Percentiles rank a stretch among this genome's conserved stretches.
Evolutionary conservation across 1,140 invertebrate species (phyloP).

Genomic region (Drosophila sp.): DNA sequence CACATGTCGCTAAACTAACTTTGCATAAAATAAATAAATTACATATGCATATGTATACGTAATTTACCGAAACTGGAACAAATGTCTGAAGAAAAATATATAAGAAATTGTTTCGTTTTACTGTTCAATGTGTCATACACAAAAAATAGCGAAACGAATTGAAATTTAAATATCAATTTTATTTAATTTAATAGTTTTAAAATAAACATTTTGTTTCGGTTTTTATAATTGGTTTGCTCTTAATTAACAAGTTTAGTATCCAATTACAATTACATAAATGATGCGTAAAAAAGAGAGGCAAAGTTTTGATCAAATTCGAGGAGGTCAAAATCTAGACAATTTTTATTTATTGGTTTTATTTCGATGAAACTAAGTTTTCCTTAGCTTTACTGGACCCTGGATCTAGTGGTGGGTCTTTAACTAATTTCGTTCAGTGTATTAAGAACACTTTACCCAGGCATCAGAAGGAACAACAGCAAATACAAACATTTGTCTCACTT

Average conservation of each 20-base stretch:
- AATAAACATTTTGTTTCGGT: no score
- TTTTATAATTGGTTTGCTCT: no score
- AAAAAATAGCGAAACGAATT: background rate
- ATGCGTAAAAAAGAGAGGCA: no score
- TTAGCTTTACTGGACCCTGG: no score
- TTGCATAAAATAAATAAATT: no score
- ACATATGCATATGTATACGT: background rate
- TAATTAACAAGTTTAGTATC: no score
- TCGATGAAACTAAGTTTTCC: no score
- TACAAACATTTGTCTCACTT: constrained; percentile 9
- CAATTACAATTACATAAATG: no score
- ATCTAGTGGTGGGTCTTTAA: no score
- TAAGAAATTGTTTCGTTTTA: background rate
- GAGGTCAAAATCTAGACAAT: no score
- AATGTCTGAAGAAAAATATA: background rate
- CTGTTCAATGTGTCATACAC: background rate
- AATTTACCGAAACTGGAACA: constrained; percentile 1
- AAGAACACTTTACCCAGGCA: background rate
- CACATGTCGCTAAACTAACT: background rate
- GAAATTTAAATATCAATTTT: background rate
- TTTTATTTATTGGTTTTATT: no score
- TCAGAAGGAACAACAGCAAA: constrained; percentile 9
- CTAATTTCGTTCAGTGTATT: background rate
- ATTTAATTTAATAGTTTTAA: background rate
- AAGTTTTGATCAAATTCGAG: no score